Percentiles rank a stretch among this genome's conserved stretches.
phyloP scores from a whole-genome alignment of 2,113 vertebrate species.

The human (Homo sapiens) region GRCh38 chr12:102187001-102187500 shows the following conservation, averaged over 20 bases:
- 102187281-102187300: background rate
- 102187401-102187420: background rate
- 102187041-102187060: background rate
- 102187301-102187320: background rate
- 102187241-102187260: background rate
- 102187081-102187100: background rate
- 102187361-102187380: background rate
- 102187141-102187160: conserved; percentile 4
- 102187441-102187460: background rate
- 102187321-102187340: background rate
- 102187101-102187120: background rate
- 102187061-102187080: conserved; percentile 15
- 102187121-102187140: background rate
- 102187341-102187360: background rate
- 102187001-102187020: background rate
- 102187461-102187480: background rate
- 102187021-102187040: background rate
- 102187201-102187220: background rate
- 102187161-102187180: background rate
- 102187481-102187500: background rate
- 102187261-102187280: background rate
- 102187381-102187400: background rate
- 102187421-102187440: background rate
- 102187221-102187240: background rate
- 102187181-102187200: background rate